Evolutionary conservation across 2,797 vertebrate species (phyloP).

Genomic region (Acrocephalus scirpaceus): DNA sequence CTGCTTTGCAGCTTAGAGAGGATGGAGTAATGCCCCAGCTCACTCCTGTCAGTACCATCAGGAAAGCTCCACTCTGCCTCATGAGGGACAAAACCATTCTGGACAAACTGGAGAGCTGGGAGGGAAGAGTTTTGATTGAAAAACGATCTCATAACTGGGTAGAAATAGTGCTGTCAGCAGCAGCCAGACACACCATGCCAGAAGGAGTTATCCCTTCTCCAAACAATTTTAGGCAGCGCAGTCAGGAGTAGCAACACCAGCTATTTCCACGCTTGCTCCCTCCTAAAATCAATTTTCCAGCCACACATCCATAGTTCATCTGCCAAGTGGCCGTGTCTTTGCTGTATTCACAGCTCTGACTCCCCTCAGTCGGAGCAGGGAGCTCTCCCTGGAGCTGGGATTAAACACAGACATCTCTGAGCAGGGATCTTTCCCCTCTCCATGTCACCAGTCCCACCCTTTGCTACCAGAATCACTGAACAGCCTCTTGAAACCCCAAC

Average conservation of each 20-base stretch:
- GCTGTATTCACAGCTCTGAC: background rate
- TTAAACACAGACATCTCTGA: background rate
- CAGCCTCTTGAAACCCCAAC: background rate
- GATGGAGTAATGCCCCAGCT: background rate
- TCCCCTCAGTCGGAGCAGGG: rapidly evolving
- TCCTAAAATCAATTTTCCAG: background rate
- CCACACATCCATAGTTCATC: rapidly evolving
- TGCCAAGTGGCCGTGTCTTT: background rate
- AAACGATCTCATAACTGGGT: background rate
- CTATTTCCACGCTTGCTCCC: background rate
- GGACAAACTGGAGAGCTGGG: background rate
- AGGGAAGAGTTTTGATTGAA: background rate
- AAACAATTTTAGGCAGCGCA: background rate
- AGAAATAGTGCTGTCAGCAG: background rate
- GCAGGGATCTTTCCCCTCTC: background rate
- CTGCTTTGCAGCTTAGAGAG: background rate
- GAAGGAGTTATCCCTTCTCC: background rate
- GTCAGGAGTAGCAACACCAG: background rate
- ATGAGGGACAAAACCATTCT: background rate
- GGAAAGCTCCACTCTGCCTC: background rate
- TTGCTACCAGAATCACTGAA: background rate
- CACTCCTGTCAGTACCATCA: background rate
- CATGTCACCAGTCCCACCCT: background rate
- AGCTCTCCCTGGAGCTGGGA: background rate
- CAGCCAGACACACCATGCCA: background rate